Evolutionary conservation across 2,113 vertebrate species (phyloP), one percentile per base, ranked within the genome.

Genomic region (Dolichallabes microphthalmus): DNA sequence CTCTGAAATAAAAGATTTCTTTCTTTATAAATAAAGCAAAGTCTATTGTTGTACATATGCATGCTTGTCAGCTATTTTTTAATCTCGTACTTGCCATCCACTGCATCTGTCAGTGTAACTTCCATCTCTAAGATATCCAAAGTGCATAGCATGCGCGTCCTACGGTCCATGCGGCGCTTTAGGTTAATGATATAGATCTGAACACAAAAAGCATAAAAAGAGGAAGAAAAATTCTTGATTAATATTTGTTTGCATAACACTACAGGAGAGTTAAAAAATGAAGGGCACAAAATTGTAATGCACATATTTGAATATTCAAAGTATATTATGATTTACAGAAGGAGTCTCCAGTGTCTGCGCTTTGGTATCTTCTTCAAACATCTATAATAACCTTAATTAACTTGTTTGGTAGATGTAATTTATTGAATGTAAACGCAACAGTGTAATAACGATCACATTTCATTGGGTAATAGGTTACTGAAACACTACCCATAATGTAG

Each of bases 141-240:
- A 0, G 96, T 96, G 71, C 93, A 94, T 87, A 97, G 88, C 97
- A 99, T 99, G 86, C 97, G 92, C 85, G 94, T 95, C 86, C 97
- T 92, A 52, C 98, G 93, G 92, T 99, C 98, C 69, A 95, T 94
- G 4, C 98, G 94, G 0, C 97, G 95, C 88, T 96, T 98, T 84
- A 99, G 93, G 85, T 99, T 99, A 81, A 99, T 97, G 95, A 99
- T 93, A 89, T 96, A 98, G 88, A 98, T 94, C 97, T 99, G 89
- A 39, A 0, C 39, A 2, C 2, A 45, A 45, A 74, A 8, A 20
- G 10, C 45, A 80, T 52, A 74, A 39, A 71, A 69, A 61, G 13
- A 66, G 5, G 19, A 6, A 75, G 73, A 5, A n/a, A 52, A 22
- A 25, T 45, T 22, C 63, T 14, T 4, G 22, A n/a, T 74, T n/a